phyloP scores from a whole-genome alignment of 2,888 invertebrate species.

The Lasius fuliginosus region DNA sequence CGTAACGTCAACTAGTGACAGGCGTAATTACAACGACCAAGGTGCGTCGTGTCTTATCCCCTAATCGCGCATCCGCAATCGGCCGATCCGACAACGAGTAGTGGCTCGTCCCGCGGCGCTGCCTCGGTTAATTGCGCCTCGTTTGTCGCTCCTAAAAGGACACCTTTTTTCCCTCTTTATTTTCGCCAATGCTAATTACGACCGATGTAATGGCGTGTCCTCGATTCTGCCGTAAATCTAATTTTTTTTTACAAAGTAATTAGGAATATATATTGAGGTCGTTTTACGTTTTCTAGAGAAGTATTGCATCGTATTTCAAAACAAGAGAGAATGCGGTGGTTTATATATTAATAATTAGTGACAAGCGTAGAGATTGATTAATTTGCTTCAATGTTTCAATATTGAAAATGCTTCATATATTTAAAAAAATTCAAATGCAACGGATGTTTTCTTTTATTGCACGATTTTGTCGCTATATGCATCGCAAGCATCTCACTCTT shows the following conservation, averaged over 20 bases:
- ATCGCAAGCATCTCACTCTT: not conserved
- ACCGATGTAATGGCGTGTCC: slow-evolving; percentile 53
- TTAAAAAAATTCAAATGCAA: not conserved
- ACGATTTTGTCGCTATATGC: not conserved
- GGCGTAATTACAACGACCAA: slow-evolving; percentile 67
- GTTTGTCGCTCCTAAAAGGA: slow-evolving; percentile 72
- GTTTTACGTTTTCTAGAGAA: not conserved
- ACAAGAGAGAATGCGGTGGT: not conserved
- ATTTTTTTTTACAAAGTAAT: slow-evolving; percentile 1
- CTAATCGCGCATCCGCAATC: slow-evolving; percentile 71
- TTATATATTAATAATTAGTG: not conserved
- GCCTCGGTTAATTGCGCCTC: slow-evolving; percentile 74
- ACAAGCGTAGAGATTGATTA: not conserved
- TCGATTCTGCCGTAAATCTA: not conserved
- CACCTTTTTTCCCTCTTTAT: slow-evolving; percentile 68
- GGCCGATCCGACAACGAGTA: slow-evolving; percentile 65
- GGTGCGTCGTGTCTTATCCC: slow-evolving; percentile 62
- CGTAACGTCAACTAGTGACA: slow-evolving; percentile 62
- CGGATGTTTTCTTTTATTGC: not conserved
- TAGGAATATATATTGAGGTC: not conserved
- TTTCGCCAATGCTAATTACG: slow-evolving; percentile 72
- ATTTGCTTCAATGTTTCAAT: not conserved
- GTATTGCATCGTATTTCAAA: not conserved
- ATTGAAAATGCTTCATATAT: too few relatives aligned
- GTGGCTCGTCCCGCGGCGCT: slow-evolving; percentile 66